Evolutionary conservation across 2,113 vertebrate genomes (phyloP).

Genomic region (Nothobranchius furzeri): DNA sequence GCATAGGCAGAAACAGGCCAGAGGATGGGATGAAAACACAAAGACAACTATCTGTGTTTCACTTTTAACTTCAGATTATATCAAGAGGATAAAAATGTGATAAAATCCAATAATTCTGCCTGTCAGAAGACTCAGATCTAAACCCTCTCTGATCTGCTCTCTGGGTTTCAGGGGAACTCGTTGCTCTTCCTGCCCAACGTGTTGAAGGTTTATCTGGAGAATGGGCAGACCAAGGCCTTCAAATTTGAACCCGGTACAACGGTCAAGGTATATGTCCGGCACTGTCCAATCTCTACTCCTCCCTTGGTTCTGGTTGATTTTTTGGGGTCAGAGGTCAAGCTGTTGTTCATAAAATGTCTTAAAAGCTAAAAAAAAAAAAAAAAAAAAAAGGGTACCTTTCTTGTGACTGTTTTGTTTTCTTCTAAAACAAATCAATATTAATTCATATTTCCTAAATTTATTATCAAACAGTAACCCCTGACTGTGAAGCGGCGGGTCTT

Average conservation of each 20-base stretch:
- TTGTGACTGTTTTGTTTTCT: too few species aligned
- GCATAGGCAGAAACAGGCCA: slow-evolving; percentile 29
- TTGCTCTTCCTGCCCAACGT: slow-evolving; percentile 96
- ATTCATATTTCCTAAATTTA: too few species aligned
- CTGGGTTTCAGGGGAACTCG: slow-evolving; percentile 87
- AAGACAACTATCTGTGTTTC: not conserved
- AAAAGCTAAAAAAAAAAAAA: too few species aligned
- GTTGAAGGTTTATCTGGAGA: slow-evolving; percentile 96
- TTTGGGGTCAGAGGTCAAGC: not conserved
- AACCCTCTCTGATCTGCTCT: slow-evolving; percentile 11
- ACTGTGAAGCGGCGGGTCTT: too few species aligned
- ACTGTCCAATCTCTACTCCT: too few species aligned
- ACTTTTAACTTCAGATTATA: too few species aligned
- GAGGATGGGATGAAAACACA: slow-evolving; percentile 4
- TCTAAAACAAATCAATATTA: too few species aligned
- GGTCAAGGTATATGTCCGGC: slow-evolving; percentile 85
- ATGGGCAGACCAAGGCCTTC: slow-evolving; percentile 98
- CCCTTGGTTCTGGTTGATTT: not conserved
- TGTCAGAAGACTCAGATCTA: too few species aligned
- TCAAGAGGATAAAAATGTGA: not conserved
- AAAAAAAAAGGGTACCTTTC: too few species aligned
- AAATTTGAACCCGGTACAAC: slow-evolving; percentile 92
- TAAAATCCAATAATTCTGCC: too few species aligned
- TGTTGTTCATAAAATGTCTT: not conserved
- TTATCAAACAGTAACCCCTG: too few species aligned